phyloP scores from a whole-genome alignment of 2,888 invertebrate species.

The Lydus trimaculatus region DNA sequence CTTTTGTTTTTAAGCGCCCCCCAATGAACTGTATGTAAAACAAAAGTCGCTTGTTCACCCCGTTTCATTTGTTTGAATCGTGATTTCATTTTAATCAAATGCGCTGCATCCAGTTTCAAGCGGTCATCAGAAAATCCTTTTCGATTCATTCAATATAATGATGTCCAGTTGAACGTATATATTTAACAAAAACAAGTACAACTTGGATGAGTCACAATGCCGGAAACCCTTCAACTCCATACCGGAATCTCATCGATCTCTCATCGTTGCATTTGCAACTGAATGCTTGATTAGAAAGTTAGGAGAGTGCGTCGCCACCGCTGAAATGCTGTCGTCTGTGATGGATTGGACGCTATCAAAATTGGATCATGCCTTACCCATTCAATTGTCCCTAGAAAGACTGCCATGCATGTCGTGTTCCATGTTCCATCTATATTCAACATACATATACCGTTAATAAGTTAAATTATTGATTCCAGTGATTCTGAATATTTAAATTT shows the following conservation, averaged over 20 bases:
- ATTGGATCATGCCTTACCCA: constrained; percentile 54
- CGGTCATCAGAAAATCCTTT: constrained; percentile 29
- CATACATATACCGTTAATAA: background rate
- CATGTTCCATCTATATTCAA: background rate
- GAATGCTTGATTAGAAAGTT: constrained; percentile 58
- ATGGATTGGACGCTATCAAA: constrained; percentile 59
- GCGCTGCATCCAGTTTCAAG: constrained; percentile 36
- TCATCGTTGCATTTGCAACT: constrained; percentile 58
- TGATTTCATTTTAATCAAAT: constrained; percentile 56
- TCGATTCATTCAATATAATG: constrained; percentile 26
- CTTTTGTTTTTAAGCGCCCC: constrained; percentile 59
- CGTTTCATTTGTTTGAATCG: constrained; percentile 42
- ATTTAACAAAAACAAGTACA: constrained; percentile 44
- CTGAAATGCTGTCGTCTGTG: constrained; percentile 59
- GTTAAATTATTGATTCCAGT: background rate
- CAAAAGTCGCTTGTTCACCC: constrained; percentile 51
- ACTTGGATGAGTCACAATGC: constrained; percentile 47
- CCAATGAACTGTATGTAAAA: constrained; percentile 47
- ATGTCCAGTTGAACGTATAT: constrained; percentile 32
- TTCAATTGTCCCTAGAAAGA: constrained; percentile 36
- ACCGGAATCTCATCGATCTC: constrained; percentile 58
- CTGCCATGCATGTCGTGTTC: background rate
- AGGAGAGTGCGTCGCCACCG: constrained; percentile 44
- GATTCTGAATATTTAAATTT: background rate
- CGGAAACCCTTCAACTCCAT: constrained; percentile 54